These are phyloP conservation scores for Hyposoter dolosus DNA, from an alignment of 2,888 invertebrate species.

Conservation along the genomic window DNA sequence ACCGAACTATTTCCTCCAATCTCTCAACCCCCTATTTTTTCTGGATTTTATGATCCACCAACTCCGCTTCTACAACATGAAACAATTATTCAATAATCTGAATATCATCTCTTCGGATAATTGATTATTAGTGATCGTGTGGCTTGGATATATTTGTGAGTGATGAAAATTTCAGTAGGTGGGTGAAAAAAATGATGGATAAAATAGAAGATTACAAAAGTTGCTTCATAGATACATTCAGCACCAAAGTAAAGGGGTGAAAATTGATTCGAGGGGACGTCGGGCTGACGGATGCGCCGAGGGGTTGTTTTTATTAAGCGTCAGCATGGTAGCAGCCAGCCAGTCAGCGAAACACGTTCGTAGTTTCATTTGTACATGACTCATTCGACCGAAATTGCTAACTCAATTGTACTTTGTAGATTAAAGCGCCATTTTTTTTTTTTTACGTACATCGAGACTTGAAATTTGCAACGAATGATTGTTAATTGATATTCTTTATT, in stretches of 20 bases:
- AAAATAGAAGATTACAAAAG: constrained; percentile 43
- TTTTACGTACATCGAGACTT: not conserved
- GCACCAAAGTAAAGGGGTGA: constrained; percentile 39
- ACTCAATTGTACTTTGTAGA: constrained; percentile 4
- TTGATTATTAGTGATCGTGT: constrained; percentile 5
- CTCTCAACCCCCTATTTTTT: not conserved
- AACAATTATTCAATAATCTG: not conserved
- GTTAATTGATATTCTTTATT: not conserved
- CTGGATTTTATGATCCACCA: not conserved
- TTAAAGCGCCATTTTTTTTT: not conserved
- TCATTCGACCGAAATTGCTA: constrained; percentile 1
- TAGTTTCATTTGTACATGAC: constrained; percentile 50
- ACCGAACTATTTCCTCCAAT: not conserved
- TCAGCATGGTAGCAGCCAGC: constrained; percentile 64
- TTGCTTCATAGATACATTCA: constrained; percentile 51
- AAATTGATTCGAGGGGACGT: constrained; percentile 26
- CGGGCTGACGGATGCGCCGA: constrained; percentile 51
- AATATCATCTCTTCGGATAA: not conserved
- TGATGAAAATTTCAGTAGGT: constrained; percentile 37
- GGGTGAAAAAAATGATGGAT: constrained; percentile 36
- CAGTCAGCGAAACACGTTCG: constrained; percentile 63
- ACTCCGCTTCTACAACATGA: not conserved
- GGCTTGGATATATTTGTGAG: constrained; percentile 54
- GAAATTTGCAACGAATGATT: not conserved
- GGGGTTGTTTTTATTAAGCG: constrained; percentile 50